Evolutionary conservation across 2,113 vertebrate species (phyloP).

Genomic region (Podocnemis expansa): DNA sequence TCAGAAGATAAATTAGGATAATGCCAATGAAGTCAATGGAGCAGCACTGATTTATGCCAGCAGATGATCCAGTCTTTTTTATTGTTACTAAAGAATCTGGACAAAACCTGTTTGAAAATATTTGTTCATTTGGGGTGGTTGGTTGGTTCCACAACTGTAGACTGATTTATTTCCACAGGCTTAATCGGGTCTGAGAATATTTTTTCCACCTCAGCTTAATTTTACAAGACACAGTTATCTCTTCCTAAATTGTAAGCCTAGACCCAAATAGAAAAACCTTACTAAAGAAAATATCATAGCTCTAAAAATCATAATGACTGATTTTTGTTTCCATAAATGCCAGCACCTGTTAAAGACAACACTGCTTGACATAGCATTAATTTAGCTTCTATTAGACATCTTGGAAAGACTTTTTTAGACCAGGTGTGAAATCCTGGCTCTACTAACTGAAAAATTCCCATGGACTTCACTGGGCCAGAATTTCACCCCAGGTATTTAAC

Average conservation of each 20-base stretch:
- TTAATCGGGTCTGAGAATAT: neutral
- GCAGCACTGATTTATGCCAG: no score
- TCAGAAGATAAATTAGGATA: no score
- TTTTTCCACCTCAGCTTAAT: neutral
- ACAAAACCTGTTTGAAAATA: neutral
- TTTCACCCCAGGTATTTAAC: neutral
- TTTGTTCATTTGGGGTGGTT: neutral
- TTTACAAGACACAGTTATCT: neutral
- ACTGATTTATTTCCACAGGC: neutral
- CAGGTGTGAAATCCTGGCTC: neutral
- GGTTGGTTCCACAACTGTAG: neutral
- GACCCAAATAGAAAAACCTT: neutral
- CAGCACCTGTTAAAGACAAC: neutral
- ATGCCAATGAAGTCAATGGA: no score
- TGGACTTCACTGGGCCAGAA: neutral
- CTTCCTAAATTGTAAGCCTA: neutral
- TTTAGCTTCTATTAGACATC: neutral
- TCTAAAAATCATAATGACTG: neutral
- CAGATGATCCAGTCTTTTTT: neutral
- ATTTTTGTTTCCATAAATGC: neutral
- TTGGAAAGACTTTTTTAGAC: neutral
- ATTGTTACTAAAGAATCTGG: neutral
- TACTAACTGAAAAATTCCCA: neutral
- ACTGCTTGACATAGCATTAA: neutral
- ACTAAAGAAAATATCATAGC: neutral